A percentile compares a stretch with the other conserved stretches of the same genome.
Conservation (phyloP, 2,797 vertebrate genomes). For the Channa striata region DNA sequence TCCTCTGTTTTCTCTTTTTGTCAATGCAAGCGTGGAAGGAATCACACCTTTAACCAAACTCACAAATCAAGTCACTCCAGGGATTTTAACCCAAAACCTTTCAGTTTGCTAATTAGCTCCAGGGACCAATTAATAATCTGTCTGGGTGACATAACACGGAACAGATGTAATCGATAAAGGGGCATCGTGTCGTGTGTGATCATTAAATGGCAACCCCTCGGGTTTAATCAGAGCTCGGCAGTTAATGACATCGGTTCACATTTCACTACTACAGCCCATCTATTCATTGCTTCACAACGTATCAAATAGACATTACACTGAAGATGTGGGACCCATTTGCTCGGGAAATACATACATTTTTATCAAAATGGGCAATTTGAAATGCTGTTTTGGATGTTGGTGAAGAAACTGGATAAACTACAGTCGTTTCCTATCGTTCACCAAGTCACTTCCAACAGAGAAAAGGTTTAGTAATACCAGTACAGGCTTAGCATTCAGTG, state of each 20-base stretch:
- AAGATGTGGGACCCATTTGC: slow-evolving; percentile 30
- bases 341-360: slow-evolving; percentile 35
- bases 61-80: slow-evolving; percentile 14
- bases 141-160: slow-evolving; percentile 30
- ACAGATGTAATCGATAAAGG: slow-evolving; percentile 39
- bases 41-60: slow-evolving; percentile 29
- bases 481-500: slow-evolving; percentile 64
- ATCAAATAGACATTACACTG: slow-evolving; percentile 28
- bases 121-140: slow-evolving; percentile 42
- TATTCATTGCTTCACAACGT: slow-evolving; percentile 39
- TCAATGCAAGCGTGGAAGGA: slow-evolving; percentile 31
- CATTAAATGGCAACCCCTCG: slow-evolving; percentile 37
- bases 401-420: slow-evolving; percentile 32
- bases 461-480: slow-evolving; percentile 26
- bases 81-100: slow-evolving; percentile 32
- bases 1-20: slow-evolving; percentile 12
- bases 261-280: slow-evolving; percentile 28
- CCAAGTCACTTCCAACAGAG: slow-evolving; percentile 38
- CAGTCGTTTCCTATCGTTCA: slow-evolving; percentile 42
- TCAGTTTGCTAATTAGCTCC: slow-evolving; percentile 11
- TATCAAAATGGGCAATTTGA: slow-evolving; percentile 35
- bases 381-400: slow-evolving; percentile 30
- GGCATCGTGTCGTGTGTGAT: slow-evolving; percentile 45
- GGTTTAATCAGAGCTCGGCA: slow-evolving; percentile 41
- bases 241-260: slow-evolving; percentile 44